Base-by-base conservation (phyloP, 2,888 invertebrate genomes). In the Seira musarum region DNA sequence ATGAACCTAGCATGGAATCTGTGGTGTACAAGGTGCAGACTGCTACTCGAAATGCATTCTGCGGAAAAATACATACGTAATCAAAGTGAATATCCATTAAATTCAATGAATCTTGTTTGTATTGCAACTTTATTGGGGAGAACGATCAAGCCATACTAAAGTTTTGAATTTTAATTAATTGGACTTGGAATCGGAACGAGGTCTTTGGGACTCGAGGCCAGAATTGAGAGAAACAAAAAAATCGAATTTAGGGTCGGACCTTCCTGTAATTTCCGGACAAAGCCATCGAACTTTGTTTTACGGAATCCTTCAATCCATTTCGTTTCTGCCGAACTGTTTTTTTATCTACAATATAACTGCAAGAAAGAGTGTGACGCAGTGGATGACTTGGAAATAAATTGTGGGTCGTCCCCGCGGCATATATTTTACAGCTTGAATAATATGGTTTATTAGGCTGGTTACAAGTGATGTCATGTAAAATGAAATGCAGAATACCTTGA, bases 331-430 rank as follows among this genome's bases (percentile, higher is more conserved):
- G 68, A 6, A 30, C 13, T n/a, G 30, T 40, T 49, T 8, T 46
- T 46, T n/a, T n/a, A 46, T 46, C 68, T 68, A 75, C 17, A 49
- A 49, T 60, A 22, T 17, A 40, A 76, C 17, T 53, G 63, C 64
- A 53, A 70, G 64, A 40, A 76, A 24, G n/a, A 76, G 35, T 19
- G 64, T 30, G 3, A 69, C 30, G 22, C 65, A 15, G 30, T 65
- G n/a, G 53, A 49, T 25, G 19, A 76, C 49, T 24, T 76, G 76
- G 24, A 76, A 76, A 46, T 76, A 76, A 69, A 76, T 21, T 19
- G 68, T 63, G 13, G 69, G 76, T 64, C 63, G 49, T 30, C 30
- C 10, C 10, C 1, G 5, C 21, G 66, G 22, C 24, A 21, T 57
- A 13, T 46, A 24, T 24, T 74, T 17, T 19, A 75, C 35, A 40